Evolutionary conservation across 1,140 invertebrate species (phyloP).

Genomic region (Atta colombica): DNA sequence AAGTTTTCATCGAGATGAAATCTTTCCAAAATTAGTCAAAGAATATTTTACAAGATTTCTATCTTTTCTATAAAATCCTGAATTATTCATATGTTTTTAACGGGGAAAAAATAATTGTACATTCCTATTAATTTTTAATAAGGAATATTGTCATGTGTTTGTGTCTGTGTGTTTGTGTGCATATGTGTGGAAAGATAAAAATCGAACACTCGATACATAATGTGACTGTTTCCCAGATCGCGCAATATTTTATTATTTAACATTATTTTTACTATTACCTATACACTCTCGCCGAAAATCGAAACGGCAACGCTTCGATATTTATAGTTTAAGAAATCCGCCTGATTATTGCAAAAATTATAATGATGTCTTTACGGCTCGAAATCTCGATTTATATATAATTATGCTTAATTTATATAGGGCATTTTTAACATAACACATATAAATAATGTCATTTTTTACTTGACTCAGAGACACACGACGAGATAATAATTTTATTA

Average conservation of each 20-base stretch:
- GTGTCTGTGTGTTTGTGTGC: too few relatives aligned
- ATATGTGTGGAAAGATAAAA: background rate
- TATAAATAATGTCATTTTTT: too few relatives aligned
- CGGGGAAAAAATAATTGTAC: background rate
- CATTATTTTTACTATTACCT: conserved; percentile 61
- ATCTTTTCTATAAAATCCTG: background rate
- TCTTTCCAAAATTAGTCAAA: background rate
- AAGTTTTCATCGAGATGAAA: conserved; percentile 4
- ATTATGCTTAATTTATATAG: too few relatives aligned
- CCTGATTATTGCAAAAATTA: conserved; percentile 67
- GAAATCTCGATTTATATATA: conserved; percentile 56
- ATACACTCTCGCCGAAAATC: background rate
- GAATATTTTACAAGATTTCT: conserved; percentile 36
- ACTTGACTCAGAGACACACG: too few relatives aligned
- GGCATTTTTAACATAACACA: too few relatives aligned
- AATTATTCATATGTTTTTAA: background rate
- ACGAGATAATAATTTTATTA: too few relatives aligned
- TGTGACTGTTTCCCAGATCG: conserved; percentile 19
- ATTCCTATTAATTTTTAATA: background rate
- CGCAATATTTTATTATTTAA: conserved; percentile 73
- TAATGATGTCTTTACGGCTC: too few relatives aligned
- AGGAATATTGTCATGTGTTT: background rate
- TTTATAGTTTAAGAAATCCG: conserved; percentile 61
- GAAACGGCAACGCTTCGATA: conserved; percentile 62
- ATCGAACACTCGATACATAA: conserved; percentile 19